Evolutionary conservation across 2,113 vertebrate genomes (phyloP).

Genomic region (Circaetus gallicus): DNA sequence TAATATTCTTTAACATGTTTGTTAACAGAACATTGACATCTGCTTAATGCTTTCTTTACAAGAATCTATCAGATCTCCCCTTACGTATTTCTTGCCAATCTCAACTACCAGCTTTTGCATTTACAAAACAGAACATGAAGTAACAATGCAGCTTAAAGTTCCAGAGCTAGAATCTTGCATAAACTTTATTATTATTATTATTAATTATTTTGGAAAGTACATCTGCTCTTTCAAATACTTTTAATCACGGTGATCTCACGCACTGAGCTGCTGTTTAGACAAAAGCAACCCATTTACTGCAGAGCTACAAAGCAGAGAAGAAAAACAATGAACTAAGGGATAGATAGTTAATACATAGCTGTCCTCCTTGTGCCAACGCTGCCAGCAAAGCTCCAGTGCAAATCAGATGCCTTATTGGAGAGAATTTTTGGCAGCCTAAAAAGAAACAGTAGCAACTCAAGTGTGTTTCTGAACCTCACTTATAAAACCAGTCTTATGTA

Average conservation of each 20-base stretch:
- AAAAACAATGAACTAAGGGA: background rate
- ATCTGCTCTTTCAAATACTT: background rate
- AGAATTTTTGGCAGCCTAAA: background rate
- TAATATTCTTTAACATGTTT: constrained; percentile 9
- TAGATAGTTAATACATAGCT: background rate
- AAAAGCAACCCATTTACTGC: background rate
- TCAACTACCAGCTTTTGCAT: background rate
- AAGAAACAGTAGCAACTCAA: background rate
- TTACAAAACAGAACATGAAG: background rate
- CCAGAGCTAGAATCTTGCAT: background rate
- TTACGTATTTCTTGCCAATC: background rate
- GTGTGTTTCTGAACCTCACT: background rate
- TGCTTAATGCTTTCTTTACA: background rate
- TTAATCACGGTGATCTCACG: background rate
- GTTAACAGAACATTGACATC: constrained; percentile 1
- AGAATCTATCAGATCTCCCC: background rate
- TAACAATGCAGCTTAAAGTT: background rate
- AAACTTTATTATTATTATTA: background rate
- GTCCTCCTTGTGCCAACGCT: background rate
- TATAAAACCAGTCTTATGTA: background rate
- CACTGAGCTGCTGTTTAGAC: background rate
- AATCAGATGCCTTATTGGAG: background rate
- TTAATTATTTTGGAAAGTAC: background rate
- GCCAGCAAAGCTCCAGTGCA: background rate
- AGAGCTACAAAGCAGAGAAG: background rate